Percentiles rank a stretch among this genome's conserved stretches.
phyloP scores from a whole-genome alignment of 2,113 vertebrate genomes.

The Leptosomus discolor region DNA sequence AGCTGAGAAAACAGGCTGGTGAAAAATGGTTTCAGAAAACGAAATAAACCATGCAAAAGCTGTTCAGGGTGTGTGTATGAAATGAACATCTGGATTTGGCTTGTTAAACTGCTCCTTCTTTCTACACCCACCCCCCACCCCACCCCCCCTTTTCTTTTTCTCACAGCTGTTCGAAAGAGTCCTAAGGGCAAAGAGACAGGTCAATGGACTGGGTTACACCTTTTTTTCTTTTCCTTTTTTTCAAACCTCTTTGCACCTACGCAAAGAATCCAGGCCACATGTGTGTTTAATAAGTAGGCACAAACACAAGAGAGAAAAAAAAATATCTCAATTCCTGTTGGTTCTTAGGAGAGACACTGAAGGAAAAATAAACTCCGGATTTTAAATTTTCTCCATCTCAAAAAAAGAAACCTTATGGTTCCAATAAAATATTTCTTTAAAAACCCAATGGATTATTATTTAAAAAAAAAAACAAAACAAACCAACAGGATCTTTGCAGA shows the following conservation, averaged over 20 bases:
- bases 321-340: conserved; percentile 73
- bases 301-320: conserved; percentile 55
- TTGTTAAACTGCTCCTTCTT: conserved; percentile 74
- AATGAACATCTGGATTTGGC: conserved; percentile 82
- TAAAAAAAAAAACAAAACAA: background rate
- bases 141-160: conserved; percentile 47
- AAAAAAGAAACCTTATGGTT: conserved; percentile 71
- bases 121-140: background rate
- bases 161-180: conserved; percentile 81
- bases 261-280: conserved; percentile 64
- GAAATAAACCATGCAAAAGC: conserved; percentile 86
- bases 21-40: conserved; percentile 86
- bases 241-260: conserved; percentile 69
- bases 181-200: conserved; percentile 79
- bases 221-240: conserved; percentile 29
- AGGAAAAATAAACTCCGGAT: conserved; percentile 79
- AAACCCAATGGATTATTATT: conserved; percentile 7
- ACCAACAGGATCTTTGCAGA: conserved; percentile 18
- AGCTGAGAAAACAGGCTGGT: conserved; percentile 88
- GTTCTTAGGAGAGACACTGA: conserved; percentile 69
- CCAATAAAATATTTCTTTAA: conserved; percentile 74
- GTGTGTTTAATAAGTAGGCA: conserved; percentile 75
- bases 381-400: conserved; percentile 66
- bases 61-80: conserved; percentile 80
- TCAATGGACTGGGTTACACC: conserved; percentile 73